phyloP scores from a whole-genome alignment of 2,113 vertebrate species.

The Festucalex cinctus region DNA sequence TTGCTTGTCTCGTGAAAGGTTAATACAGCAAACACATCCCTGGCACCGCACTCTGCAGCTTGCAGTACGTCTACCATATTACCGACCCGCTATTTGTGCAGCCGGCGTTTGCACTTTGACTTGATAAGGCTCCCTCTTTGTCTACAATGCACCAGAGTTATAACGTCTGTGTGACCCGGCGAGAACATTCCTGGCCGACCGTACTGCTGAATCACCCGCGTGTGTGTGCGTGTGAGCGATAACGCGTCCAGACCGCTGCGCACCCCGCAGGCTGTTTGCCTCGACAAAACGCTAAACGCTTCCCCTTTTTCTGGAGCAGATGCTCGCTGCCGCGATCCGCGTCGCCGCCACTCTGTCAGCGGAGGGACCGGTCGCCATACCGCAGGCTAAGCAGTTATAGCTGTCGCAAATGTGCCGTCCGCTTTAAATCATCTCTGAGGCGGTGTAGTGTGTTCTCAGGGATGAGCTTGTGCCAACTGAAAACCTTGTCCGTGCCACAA shows the following conservation, averaged over 20 bases:
- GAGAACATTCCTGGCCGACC: conserved; percentile 39
- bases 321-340: conserved; percentile 50
- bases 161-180: conserved; percentile 39
- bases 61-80: not conserved
- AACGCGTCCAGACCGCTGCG: conserved; percentile 66
- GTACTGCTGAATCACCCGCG: conserved; percentile 58
- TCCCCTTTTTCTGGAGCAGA: conserved; percentile 64
- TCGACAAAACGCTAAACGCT: conserved; percentile 69
- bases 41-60: not conserved
- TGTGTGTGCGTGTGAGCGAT: conserved; percentile 64
- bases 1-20: conserved; percentile 30
- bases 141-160: conserved; percentile 40
- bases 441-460: not conserved
- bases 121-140: conserved; percentile 36
- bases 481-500: not conserved
- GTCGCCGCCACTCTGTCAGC: conserved; percentile 54
- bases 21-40: conserved; percentile 25
- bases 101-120: conserved; percentile 29
- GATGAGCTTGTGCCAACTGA: not conserved
- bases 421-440: not conserved
- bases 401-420: conserved; percentile 29
- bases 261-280: conserved; percentile 70
- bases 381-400: conserved; percentile 36
- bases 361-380: conserved; percentile 39
- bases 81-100: not conserved